Conservation (phyloP, 2,888 invertebrate species). For the Amiota minor region DNA sequence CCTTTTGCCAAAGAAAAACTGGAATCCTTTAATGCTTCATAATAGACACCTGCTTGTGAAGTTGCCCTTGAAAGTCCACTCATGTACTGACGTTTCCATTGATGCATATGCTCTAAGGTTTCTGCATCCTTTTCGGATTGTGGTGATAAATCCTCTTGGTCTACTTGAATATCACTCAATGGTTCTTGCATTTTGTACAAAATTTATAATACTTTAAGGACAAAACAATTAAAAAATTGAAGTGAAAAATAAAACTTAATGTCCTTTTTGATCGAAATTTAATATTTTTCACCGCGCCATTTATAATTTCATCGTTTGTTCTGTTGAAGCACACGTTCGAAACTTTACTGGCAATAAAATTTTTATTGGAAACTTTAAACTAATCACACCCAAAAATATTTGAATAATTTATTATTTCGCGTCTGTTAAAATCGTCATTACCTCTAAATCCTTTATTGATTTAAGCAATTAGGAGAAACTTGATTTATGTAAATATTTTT, state of each 20-base stretch:
- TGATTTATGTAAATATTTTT: conserved; percentile 33
- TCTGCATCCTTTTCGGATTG: conserved; percentile 54
- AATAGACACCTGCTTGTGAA: conserved; percentile 69
- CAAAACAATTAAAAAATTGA: no score
- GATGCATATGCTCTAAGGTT: conserved; percentile 57
- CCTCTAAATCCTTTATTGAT: conserved; percentile 44
- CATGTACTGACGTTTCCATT: conserved; percentile 69
- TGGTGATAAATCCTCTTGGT: conserved; percentile 51
- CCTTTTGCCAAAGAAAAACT: conserved; percentile 58
- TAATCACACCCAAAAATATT: conserved; percentile 13
- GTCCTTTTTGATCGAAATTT: no score
- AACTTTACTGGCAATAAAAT: conserved; percentile 44
- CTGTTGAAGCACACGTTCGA: conserved; percentile 37
- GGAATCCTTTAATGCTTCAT: conserved; percentile 70
- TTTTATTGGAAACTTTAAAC: background rate
- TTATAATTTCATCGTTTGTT: no score
- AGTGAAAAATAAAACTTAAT: no score
- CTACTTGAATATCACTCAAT: conserved; percentile 64
- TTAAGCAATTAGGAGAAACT: conserved; percentile 44
- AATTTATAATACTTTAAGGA: background rate
- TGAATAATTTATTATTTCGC: conserved; percentile 10
- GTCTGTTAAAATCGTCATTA: conserved; percentile 5
- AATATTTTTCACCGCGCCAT: no score
- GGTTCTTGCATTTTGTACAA: conserved; percentile 58
- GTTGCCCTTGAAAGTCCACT: conserved; percentile 68